A percentile compares a stretch with the other conserved stretches of the same genome.
These are phyloP conservation scores for Astreopora myriophthalma DNA, from an alignment of 64 coral and sea anemone species.

Conservation along the genomic window DNA sequence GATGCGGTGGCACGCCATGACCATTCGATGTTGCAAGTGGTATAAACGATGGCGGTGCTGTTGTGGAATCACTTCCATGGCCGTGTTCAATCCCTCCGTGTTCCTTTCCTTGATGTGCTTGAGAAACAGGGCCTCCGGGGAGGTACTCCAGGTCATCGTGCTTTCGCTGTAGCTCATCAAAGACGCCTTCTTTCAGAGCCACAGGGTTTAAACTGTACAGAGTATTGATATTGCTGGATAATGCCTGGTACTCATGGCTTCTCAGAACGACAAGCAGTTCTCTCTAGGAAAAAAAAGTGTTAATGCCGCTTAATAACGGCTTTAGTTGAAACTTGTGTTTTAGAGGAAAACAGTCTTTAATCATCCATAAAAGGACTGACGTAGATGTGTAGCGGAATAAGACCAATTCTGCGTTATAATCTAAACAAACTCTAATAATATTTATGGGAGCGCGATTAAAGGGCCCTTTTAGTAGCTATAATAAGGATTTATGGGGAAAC, in stretches of 20 bases:
- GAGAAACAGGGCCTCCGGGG: background rate
- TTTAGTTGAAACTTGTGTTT: background rate
- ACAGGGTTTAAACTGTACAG: slow-evolving; percentile 48
- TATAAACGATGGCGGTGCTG: slow-evolving; percentile 1
- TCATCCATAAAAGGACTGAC: too few relatives aligned
- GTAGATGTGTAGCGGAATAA: too few relatives aligned
- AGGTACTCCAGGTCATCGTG: slow-evolving; percentile 2
- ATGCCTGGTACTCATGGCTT: slow-evolving; percentile 60
- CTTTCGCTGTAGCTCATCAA: background rate
- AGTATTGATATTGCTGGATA: slow-evolving; percentile 52
- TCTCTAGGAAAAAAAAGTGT: slow-evolving; percentile 15
- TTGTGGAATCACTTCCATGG: background rate
- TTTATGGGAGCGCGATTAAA: too few relatives aligned
- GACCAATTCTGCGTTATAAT: too few relatives aligned
- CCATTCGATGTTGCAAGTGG: slow-evolving; percentile 1
- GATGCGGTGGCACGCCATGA: background rate
- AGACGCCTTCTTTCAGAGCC: background rate
- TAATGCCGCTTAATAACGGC: too few relatives aligned
- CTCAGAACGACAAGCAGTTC: slow-evolving; percentile 57
- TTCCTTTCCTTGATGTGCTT: background rate
- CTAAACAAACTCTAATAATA: too few relatives aligned
- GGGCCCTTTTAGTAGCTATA: too few relatives aligned
- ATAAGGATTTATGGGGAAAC: too few relatives aligned
- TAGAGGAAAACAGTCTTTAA: too few relatives aligned
- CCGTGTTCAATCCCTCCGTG: background rate